These are phyloP conservation scores for Zaprionus inermis DNA, from an alignment of 1,140 invertebrate species.

Conservation along the genomic window DNA sequence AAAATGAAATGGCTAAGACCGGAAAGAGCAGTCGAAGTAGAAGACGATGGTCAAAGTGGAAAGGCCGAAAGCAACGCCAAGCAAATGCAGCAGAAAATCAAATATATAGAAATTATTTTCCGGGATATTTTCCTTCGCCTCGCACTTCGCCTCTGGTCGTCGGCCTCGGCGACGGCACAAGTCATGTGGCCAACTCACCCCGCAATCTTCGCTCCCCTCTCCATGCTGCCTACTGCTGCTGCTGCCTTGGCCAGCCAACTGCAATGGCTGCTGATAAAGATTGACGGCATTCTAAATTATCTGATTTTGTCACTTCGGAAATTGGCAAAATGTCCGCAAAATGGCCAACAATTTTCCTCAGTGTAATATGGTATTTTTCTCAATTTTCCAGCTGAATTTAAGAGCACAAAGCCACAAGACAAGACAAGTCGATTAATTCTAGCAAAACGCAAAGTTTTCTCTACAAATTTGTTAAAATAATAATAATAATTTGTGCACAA, in stretches of 20 bases:
- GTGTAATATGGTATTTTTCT: constrained; percentile 23
- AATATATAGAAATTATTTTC: constrained; percentile 59
- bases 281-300: constrained; percentile 83
- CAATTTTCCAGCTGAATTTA: constrained; percentile 11
- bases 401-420: not conserved
- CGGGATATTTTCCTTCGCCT: constrained; percentile 30
- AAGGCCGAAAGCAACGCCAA: constrained; percentile 23
- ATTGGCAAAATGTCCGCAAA: constrained; percentile 78
- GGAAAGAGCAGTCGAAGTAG: not conserved
- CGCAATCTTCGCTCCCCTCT: constrained; percentile 37
- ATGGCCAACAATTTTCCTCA: constrained; percentile 31
- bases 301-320: constrained; percentile 83
- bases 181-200: constrained; percentile 62
- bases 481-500: constrained; percentile 22
- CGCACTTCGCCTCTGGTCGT: constrained; percentile 69
- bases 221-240: no score
- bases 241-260: constrained; percentile 69
- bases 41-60: constrained; percentile 7
- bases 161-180: constrained; percentile 20
- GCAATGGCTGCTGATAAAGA: constrained; percentile 78
- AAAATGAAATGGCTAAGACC: constrained; percentile 4
- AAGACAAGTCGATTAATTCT: constrained; percentile 1
- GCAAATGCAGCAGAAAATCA: constrained; percentile 72
- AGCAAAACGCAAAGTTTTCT: not conserved
- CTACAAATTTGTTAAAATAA: not conserved